Evolutionary conservation across 2,113 vertebrate species (phyloP), one percentile per base, ranked within the genome.

Genomic region (Capreolus pygargus): DNA sequence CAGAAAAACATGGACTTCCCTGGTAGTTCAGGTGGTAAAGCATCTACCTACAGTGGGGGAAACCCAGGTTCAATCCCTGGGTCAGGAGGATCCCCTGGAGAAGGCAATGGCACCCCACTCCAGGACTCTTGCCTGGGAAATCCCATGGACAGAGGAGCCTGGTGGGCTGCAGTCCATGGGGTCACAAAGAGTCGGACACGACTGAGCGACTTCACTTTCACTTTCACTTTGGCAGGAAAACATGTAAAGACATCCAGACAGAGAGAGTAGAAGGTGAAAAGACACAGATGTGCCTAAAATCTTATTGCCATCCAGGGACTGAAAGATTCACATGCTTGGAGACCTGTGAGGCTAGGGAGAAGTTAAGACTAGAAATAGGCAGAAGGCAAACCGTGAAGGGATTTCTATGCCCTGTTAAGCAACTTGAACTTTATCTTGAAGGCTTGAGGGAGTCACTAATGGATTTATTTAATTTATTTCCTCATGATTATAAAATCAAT

Each of bases 381-480:
- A 83, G 39, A 89, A 84, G 58, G n/a, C 33, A 86, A 60, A 95
- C 86, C 2, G 43, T 28, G 14, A 58, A 76, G 47, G 58, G 25
- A 60, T 61, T 83, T 84, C 57, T 86, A 12, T n/a, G 15, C 50
- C 45, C 33, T 86, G 30, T 52, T 87, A 90, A 97, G 57, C 79
- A 91, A 83, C 25, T 96, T 97, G 94, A 97, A 96, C 78, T 96
- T 97, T 97, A 97, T 92, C 96, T 55, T 96, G 88, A 94, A 96
- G 33, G 13, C 74, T 87, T 92, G 30, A 54, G 74, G 74, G 79
- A 95, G 19, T 86, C 30, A 50, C 52, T 92, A 30, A 74, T 94
- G 74, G 70, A 76, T 96, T 90, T 93, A 87, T 92, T 94, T 91
- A 43, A 96, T 84, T 85, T 81, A 91, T 92, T 98, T 95, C 47